Evolutionary conservation across 1,140 invertebrate genomes (phyloP), one percentile per base, ranked within the genome.

Genomic region (Drosophila melanica): DNA sequence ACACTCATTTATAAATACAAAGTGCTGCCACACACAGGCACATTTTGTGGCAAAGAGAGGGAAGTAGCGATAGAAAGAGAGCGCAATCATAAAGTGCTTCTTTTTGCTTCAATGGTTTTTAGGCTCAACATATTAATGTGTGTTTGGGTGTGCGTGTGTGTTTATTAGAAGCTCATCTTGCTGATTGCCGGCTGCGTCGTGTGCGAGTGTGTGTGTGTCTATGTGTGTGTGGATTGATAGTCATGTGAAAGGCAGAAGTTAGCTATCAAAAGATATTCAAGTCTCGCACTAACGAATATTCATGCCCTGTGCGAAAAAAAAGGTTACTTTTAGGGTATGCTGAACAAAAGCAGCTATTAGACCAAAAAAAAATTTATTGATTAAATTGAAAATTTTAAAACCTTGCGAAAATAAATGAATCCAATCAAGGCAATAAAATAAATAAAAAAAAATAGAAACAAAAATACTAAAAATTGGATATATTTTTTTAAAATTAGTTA

Each of bases 101-200:
- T 81, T 75, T 81, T 86, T 79, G 81, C 82, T 82, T 73, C 82
- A 87, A 81, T 81, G 79, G 79, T 79, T 86, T 86, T 87, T 75
- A 60, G 81, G 82, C 81, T 63, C 64, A 82, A 77, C 82, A 72
- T 79, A 82, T 86, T 86, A 81, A 86, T 86, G 79, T 23, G n/a
- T 59, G 9, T 54, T n/a, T 47, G 63, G 41, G 20, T 37, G 60
- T 67, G 80, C 66, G 66, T 71, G 67, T 85, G 68, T 86, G 70
- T 86, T 75, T 84, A 78, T 85, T 86, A 75, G 75, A 68, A 64
- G 63, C 53, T 53, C 53, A 66, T 81, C 64, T 77, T 77, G 51
- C 55, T 65, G 50, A 65, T 65, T 41, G 39, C 55, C 37, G 18
- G 11, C 11, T 50, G 7, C 50, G 12, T 59, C 27, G 6, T 27